Base-by-base conservation (phyloP, 2,888 invertebrate species). In the Xanthostigma xanthostigma region DNA sequence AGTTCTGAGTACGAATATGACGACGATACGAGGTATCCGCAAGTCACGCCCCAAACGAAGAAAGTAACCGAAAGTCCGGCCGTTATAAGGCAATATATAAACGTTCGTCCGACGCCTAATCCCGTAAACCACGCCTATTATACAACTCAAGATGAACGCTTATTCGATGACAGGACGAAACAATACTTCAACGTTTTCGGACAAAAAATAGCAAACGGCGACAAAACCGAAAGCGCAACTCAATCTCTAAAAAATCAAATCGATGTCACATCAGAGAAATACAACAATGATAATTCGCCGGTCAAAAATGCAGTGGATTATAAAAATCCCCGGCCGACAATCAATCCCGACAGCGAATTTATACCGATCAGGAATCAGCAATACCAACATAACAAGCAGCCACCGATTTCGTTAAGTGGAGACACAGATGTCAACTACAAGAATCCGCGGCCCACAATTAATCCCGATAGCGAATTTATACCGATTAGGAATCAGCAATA, bases 171-270 rank as follows among this genome's bases (percentile, higher is more conserved):
- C 57, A 81, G 80, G 48, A 83, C 84, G 4, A 80, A 78, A 60
- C 81, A 82, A 58, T 83, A 82, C 49, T 84, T 83, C 58, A 82
- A 81, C 34, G 75, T 80, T 55, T 84, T 84, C 59, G 85, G 81
- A 2, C 79, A 79, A 64, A 85, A 81, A 63, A 62, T 81, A 48
- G 72, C 69, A 14, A 70, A 67, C 34, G 70, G 66, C 50, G 68
- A 70, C 55, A 58, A 75, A 0, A 65, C 69, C 58, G 68, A 75
- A 55, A 2, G 62, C 64, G 3, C 49, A 61, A 44, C 64, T 63
- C 2, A 48, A 40, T 45, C 41, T 36, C 45, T 50, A 36, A 39
- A 49, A 33, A 27, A 27, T 27, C 37, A 48, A 53, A 14, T 17
- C 34, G 41, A 41, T 35, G 27, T 17, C 37, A 51, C 45, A 37